Base-by-base conservation (phyloP, 2,888 invertebrate genomes). In the Agapostemon virescens region DNA sequence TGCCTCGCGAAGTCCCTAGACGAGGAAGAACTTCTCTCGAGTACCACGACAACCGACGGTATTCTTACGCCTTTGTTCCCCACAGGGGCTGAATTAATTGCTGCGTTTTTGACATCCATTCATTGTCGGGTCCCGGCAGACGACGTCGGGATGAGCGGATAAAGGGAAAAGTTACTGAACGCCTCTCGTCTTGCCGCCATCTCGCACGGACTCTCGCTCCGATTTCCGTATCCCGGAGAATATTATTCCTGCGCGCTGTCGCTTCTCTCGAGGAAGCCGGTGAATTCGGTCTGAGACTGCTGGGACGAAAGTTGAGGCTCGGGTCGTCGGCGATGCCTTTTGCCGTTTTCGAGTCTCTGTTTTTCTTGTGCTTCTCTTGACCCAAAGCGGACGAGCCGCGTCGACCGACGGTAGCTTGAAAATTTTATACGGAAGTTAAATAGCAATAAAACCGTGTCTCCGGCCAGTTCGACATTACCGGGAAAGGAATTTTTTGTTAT, bases 31-130 rank as follows among this genome's bases (percentile, higher is more conserved):
- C 84, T 92, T 92, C 87, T 85, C 81, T 77, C 79, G 86, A 91
- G 90, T 89, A 89, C 85, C 87, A 81, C 69, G 82, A 86, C 86
- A 86, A 86, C 84, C 88, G 86, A 84, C 85, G 88, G 88, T 88
- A 92, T 91, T 91, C 91, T 90, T 90, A 88, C 87, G 89, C 88
- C 90, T 91, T 92, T 92, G 91, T 91, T 92, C 89, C 88, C 84
- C 84, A 83, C 83, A 49, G 86, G 88, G 87, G 86, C 86, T 90
- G 90, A 92, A 92, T 92, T 92, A 92, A 92, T 92, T 92, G 92
- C 90, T 89, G 88, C 91, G 88, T 92, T 92, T 91, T 92, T 92
- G 92, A 92, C 92, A 91, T 91, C 89, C 89, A 90, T 91, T 91
- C 90, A 91, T 90, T 90, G 89, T 89, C 87, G 83, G 80, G 85